Percentiles rank a stretch among this genome's conserved stretches.
Evolutionary conservation across 2,888 invertebrate genomes (phyloP).

Genomic region (Caenorhabditis auriculariae): DNA sequence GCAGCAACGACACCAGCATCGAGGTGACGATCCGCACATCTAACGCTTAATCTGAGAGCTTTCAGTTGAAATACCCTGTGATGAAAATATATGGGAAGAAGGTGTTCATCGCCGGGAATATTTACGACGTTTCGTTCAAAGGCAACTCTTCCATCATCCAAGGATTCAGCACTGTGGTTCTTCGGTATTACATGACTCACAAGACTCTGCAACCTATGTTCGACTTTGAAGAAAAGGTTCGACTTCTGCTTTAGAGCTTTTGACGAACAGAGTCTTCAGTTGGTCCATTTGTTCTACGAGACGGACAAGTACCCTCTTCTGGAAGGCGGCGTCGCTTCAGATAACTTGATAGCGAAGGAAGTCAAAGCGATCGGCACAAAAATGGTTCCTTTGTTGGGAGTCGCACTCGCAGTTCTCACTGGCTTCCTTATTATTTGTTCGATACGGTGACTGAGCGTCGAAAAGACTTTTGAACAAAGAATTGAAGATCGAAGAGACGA

Average conservation of each 20-base stretch:
- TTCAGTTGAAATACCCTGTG: slow-evolving; percentile 45
- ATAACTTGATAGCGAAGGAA: slow-evolving; percentile 44
- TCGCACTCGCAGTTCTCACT: slow-evolving; percentile 30
- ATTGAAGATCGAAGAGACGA: slow-evolving; percentile 16
- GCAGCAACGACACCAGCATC: too few relatives aligned
- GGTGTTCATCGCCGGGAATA: slow-evolving; percentile 41
- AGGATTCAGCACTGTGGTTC: slow-evolving; percentile 30
- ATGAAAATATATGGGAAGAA: slow-evolving; percentile 35
- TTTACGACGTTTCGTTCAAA: slow-evolving; percentile 35
- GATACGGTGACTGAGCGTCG: slow-evolving; percentile 24
- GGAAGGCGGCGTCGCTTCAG: slow-evolving; percentile 34
- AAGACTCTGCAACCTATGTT: slow-evolving; percentile 22
- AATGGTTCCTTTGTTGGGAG: slow-evolving; percentile 39
- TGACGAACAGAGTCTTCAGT: slow-evolving; percentile 11
- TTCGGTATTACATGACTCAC: slow-evolving; percentile 42
- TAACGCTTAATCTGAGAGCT: not conserved
- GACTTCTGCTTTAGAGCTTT: not conserved
- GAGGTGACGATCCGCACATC: too few relatives aligned
- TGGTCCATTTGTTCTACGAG: slow-evolving; percentile 33
- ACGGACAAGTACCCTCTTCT: slow-evolving; percentile 39
- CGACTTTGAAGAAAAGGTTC: slow-evolving; percentile 38
- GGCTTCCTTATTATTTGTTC: slow-evolving; percentile 43
- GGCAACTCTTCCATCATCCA: slow-evolving; percentile 9
- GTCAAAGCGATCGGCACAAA: slow-evolving; percentile 35
- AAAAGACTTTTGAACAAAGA: not conserved